Evolutionary conservation across 2,888 invertebrate genomes (phyloP), one percentile per base, ranked within the genome.

Genomic region (Hetaerina titia): DNA sequence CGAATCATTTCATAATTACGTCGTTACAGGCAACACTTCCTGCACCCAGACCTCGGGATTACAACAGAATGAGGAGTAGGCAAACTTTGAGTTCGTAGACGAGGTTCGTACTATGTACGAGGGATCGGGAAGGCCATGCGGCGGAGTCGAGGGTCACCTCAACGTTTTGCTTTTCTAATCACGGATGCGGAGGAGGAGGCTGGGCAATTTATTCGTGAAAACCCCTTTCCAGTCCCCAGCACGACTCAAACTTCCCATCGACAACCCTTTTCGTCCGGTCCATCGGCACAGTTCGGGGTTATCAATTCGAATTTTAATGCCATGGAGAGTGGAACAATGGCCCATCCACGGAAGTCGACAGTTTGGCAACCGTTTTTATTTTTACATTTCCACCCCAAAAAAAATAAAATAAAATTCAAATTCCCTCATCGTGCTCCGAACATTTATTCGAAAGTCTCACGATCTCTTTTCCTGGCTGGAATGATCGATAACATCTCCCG

Each of bases 91-190:
- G 45, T 45, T 45, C 45, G 45, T 45, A 45, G 45, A 45, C 45
- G 45, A 45, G 4, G 45, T n/a, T n/a, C n/a, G n/a, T n/a, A n/a
- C 45, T 45, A 45, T 45, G 45, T 45, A 45, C 45, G 45, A 45
- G 45, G 4, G n/a, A n/a, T n/a, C n/a, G n/a, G n/a, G 60, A 5
- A 15, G 17, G 17, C 13, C 5, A 17, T 60, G 60, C 11, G 60
- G 60, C 11, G 60, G 60, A 60, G 60, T 60, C 60, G 60, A 11
- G 11, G 60, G 11, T 60, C 60, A 15, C 60, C 60, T 17, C 60
- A 60, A 60, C 0, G 17, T 60, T 60, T 90, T 90, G 90, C 31
- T 17, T 64, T 90, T 90, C 90, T 19, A 90, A 90, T 90, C 90
- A 90, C 90, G 90, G 45, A 63, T 19, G 45, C 45, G 88, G 56